Percentiles rank a stretch among this genome's conserved stretches.
phyloP scores from a whole-genome alignment of 2,113 vertebrate species.

The Pelmatolapia mariae region DNA sequence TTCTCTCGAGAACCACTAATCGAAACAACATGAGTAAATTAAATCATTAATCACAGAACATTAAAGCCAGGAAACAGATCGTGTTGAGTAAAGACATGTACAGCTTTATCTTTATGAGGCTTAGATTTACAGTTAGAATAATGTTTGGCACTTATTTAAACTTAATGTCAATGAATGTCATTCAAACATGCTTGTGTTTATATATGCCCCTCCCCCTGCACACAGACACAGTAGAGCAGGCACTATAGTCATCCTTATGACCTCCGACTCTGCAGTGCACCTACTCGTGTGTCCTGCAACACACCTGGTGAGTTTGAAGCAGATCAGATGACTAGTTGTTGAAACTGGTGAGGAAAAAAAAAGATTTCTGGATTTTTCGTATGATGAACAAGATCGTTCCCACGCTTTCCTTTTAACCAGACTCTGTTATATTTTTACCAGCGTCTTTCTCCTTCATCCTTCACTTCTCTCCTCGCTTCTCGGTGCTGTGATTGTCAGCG shows the following conservation, averaged over 20 bases:
- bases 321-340: neutral
- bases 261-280: neutral
- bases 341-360: neutral
- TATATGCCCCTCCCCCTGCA: neutral
- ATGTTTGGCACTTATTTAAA: neutral
- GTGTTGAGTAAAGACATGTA: neutral
- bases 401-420: neutral
- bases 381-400: neutral
- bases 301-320: neutral
- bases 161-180: neutral
- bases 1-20: neutral
- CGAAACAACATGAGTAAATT: neutral
- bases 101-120: neutral
- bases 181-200: accelerated
- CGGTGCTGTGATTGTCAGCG: neutral
- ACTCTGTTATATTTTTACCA: neutral
- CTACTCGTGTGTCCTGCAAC: neutral
- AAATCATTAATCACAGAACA: neutral
- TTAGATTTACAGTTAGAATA: neutral
- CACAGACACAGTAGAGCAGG: neutral
- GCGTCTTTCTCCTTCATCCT: neutral
- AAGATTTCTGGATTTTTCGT: neutral
- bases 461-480: neutral
- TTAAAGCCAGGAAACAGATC: neutral
- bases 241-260: neutral